Conservation (phyloP, 2,113 vertebrate genomes). For the Vireo altiloquus region DNA sequence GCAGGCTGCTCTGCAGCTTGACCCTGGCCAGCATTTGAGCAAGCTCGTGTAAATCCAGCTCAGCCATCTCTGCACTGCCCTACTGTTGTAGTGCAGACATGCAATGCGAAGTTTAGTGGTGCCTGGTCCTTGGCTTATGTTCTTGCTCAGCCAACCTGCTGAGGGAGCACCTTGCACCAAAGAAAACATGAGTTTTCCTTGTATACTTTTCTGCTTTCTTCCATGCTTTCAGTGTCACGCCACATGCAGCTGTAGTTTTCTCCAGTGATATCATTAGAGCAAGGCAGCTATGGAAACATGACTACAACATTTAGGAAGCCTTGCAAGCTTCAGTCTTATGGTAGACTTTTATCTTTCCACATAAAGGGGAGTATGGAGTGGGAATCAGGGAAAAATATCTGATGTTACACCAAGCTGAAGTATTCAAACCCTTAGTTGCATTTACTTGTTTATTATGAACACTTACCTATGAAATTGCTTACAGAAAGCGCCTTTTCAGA, state of each 20-base stretch:
- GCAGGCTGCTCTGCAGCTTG: neutral
- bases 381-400: neutral
- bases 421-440: neutral
- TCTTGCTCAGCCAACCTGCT: neutral
- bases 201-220: neutral
- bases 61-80: neutral
- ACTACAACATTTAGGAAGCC: neutral
- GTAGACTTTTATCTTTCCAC: neutral
- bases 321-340: neutral
- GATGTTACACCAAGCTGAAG: neutral
- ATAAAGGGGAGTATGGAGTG: neutral
- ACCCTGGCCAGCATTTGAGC: neutral
- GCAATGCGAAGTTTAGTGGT: accelerated
- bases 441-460: neutral
- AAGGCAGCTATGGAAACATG: neutral
- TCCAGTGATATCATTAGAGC: neutral
- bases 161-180: neutral
- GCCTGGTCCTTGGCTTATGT: neutral
- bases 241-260: neutral
- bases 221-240: neutral
- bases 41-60: neutral
- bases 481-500: neutral
- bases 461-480: neutral
- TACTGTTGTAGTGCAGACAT: accelerated
- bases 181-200: neutral